Conservation (phyloP, 2,113 vertebrate genomes). For the Chinchilla lanigera region DNA sequence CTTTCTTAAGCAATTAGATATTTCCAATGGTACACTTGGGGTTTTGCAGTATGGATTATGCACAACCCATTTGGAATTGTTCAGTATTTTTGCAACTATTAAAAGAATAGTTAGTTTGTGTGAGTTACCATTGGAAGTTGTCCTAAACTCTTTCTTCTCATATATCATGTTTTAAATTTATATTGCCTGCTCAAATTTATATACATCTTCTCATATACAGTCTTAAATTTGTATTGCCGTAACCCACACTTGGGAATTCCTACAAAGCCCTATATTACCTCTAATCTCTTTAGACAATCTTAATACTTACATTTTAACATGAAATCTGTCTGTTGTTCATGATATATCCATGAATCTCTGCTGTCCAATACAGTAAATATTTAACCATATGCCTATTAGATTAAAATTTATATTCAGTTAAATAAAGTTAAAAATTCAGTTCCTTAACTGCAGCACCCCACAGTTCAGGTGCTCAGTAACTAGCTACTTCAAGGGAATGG, state of each 20-base stretch:
- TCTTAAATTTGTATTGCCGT: background rate
- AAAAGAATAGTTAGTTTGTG: background rate
- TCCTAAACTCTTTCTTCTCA: background rate
- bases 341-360: background rate
- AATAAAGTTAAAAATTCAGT: background rate
- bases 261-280: slow-evolving; percentile 48
- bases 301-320: slow-evolving; percentile 24
- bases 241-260: background rate
- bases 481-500: background rate
- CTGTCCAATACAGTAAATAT: background rate
- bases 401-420: background rate
- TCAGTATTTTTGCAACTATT: background rate
- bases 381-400: background rate
- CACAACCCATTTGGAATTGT: background rate
- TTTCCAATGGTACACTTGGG: background rate
- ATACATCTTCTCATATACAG: background rate
- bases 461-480: background rate
- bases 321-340: background rate
- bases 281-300: background rate
- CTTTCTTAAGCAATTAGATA: background rate
- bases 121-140: background rate
- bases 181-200: background rate
- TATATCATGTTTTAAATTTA: background rate
- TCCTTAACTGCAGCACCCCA: background rate
- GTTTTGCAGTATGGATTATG: background rate